Percentiles rank a stretch among this genome's conserved stretches.
phyloP scores from a whole-genome alignment of 1,140 invertebrate genomes.

The Euura lappo region DNA sequence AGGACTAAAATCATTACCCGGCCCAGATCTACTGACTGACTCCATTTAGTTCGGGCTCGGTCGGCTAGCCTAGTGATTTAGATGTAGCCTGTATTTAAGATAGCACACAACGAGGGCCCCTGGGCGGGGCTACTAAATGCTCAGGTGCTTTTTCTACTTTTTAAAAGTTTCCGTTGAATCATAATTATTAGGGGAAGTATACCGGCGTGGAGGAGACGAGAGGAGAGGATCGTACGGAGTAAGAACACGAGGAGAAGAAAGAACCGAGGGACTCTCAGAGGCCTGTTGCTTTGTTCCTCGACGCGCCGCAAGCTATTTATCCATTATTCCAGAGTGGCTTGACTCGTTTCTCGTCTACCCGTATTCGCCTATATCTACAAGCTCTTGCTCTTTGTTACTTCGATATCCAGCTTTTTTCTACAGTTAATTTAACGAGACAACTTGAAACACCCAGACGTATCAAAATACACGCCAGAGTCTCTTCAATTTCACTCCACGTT shows the following conservation, averaged over 20 bases:
- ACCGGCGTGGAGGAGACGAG: not conserved
- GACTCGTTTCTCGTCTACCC: not conserved
- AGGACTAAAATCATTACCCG: conserved; percentile 1
- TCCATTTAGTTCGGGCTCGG: conserved; percentile 4
- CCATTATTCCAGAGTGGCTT: conserved; percentile 4
- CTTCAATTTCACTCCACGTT: no score
- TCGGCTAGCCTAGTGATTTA: conserved; percentile 11
- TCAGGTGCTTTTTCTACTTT: conserved; percentile 10
- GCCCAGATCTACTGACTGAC: not conserved
- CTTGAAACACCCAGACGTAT: no score
- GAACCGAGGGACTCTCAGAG: not conserved
- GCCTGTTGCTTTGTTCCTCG: conserved; percentile 10
- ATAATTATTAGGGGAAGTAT: conserved; percentile 4
- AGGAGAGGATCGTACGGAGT: not conserved
- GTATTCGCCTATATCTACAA: not conserved
- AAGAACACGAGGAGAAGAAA: not conserved
- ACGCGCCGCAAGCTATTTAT: not conserved
- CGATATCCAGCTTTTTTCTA: no score
- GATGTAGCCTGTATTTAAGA: conserved; percentile 8
- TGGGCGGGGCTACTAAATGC: conserved; percentile 12
- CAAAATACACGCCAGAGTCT: no score
- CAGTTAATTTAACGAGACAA: no score
- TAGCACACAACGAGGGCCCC: not conserved
- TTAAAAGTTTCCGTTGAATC: conserved; percentile 6
- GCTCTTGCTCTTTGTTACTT: not conserved